A percentile compares a stretch with the other conserved stretches of the same genome.
These are phyloP conservation scores for Aphelenchoides besseyi DNA, from an alignment of 1,140 invertebrate species.

Conservation along the genomic window DNA sequence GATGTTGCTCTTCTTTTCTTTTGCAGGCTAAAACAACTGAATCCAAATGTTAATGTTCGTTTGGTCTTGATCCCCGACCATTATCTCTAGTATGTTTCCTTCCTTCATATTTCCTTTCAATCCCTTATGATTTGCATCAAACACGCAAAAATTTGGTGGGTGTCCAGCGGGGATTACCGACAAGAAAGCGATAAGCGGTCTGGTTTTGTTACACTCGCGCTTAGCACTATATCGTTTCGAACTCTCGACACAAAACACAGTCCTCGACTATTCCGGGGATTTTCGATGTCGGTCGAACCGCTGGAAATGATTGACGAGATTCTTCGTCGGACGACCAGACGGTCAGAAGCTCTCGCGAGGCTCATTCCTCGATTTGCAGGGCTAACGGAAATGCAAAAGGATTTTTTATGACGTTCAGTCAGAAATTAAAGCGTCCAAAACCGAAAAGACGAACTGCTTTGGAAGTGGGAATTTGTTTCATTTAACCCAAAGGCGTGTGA, in stretches of 20 bases:
- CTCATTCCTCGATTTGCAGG: neutral
- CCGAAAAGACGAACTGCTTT: neutral
- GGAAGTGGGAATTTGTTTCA: neutral
- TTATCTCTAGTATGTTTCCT: no score
- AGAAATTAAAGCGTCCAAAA: neutral
- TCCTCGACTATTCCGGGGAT: neutral
- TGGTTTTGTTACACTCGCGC: no score
- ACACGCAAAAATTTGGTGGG: neutral
- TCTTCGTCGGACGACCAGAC: no score
- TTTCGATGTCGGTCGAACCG: neutral
- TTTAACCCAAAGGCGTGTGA: neutral
- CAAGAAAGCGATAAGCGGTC: constrained; percentile 8
- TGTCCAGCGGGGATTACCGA: neutral
- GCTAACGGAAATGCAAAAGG: neutral
- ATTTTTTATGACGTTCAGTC: neutral
- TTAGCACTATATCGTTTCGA: neutral
- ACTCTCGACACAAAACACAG: neutral
- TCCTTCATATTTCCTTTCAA: constrained; percentile 19
- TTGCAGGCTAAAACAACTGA: constrained; percentile 75
- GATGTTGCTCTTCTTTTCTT: constrained; percentile 85
- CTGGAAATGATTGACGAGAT: no score
- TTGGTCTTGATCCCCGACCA: no score
- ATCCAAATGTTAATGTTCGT: no score
- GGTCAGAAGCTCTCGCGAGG: neutral
- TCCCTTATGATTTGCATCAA: neutral